Base-by-base conservation (phyloP, 2,888 invertebrate species). In the Halictus quadricinctus region DNA sequence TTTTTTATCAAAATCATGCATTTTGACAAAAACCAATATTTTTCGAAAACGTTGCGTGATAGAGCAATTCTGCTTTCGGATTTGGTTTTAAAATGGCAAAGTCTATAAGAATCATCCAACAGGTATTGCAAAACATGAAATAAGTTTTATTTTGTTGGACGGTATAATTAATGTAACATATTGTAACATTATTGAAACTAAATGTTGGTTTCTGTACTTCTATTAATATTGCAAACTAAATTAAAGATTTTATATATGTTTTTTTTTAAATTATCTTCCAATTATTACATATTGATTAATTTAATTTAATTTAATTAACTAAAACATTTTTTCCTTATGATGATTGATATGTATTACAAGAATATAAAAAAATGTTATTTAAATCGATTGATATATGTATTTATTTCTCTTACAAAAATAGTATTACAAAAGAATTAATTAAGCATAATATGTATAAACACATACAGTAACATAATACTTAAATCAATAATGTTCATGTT, bases 401-500 rank as follows among this genome's bases (percentile, higher is more conserved):
- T 72, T 43, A 29, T 64, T 74, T 78, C 29, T 76, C 66, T 64
- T 36, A 25, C n/a, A 70, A 64, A 50, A 69, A 43, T 54, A 54
- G 12, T n/a, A 29, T 83, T 64, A 58, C 43, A 79, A 50, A n/a
- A 72, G 36, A 72, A 64, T 73, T 60, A 74, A 78, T 48, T 76
- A 79, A 48, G 18, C 6, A 43, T 64, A 70, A 72, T 6, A 2
- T 58, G 13, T 75, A 72, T 18, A 60, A 69, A n/a, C 72, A 64
- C 15, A 15, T 72, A 72, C 66, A 66, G 72, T 78, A 66, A 77
- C 6, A 21, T 41, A 69, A 43, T 41, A n/a, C 43, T 36, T 72
- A 66, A 79, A 48, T 77, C 21, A n/a, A 36, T 80, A 64, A 60
- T 79, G 64, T 81, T 66, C n/a, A 25, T 81, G 70, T 81, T 74